Base-by-base conservation (phyloP, 1,140 invertebrate genomes). In the Tachypleus tridentatus region DNA sequence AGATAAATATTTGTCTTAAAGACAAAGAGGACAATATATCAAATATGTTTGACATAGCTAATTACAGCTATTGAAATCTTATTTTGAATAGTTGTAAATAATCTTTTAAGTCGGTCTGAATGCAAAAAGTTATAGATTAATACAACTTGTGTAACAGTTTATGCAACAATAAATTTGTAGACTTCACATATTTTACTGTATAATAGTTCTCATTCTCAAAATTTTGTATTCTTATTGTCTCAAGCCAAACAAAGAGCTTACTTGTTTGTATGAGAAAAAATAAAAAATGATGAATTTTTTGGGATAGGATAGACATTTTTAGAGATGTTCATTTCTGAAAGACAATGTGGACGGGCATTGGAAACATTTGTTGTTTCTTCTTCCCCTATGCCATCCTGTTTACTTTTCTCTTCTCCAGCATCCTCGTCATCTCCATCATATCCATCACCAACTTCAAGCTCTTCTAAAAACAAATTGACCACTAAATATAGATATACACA, bases 231-330 rank as follows among this genome's bases (percentile, higher is more conserved):
- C 29, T 29, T 29, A 29, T 29, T 29, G 29, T 29, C 29, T 29
- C 0, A 29, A 29, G 29, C 29, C 29, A 29, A 29, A 29, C 29
- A 29, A 29, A 29, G 29, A 29, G 29, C 65, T 84, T 82, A 95
- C 89, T 87, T 91, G 84, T 97, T 99, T 57, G 85, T 93, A 76
- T 86, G 88, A 72, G 89, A 89, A 80, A 99, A 94, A 77, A 99
- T 82, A 83, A 98, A 99, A 80, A 99, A 94, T 72, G 95, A 92
- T 75, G 87, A 87, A 75, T 87, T 89, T 75, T 88, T 86, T 70
- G 97, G 97, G 77, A 99, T 98, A 63, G 95, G 94, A 79, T 91
- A 87, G 75, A 87, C 87, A 81, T 94, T 91, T 64, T 78, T 81
- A 52, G 85, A 82, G 71, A 89, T 87, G 78, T 89, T 91, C 73